phyloP scores from a whole-genome alignment of 2,888 invertebrate genomes.

The Drosophila neonasuta region DNA sequence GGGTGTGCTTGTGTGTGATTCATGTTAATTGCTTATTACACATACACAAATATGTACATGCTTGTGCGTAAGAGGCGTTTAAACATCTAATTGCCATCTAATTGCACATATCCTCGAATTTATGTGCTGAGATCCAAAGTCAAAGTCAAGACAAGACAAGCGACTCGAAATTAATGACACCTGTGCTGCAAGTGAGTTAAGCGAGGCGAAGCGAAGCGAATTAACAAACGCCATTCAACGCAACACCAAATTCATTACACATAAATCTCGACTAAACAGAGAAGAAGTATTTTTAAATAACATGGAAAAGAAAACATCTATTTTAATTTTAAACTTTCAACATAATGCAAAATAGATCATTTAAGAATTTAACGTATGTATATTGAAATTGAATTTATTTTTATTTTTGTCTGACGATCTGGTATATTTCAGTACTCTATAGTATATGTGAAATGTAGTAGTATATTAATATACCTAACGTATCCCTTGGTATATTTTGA shows the following conservation, averaged over 20 bases:
- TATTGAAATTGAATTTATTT: too few species aligned
- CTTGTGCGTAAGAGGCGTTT: constrained; percentile 37
- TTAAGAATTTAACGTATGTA: too few species aligned
- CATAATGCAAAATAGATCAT: neutral
- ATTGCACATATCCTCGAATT: constrained; percentile 55
- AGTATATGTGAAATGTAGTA: too few species aligned
- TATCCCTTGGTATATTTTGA: too few species aligned
- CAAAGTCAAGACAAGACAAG: constrained; percentile 31
- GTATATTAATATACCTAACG: too few species aligned
- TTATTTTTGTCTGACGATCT: too few species aligned
- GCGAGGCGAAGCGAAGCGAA: neutral
- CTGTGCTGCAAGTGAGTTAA: constrained; percentile 16
- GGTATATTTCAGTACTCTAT: too few species aligned
- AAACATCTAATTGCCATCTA: constrained; percentile 62
- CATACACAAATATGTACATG: constrained; percentile 55
- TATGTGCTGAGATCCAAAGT: constrained; percentile 37
- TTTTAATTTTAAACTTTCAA: too few species aligned
- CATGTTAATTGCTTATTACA: constrained; percentile 78
- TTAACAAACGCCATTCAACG: neutral
- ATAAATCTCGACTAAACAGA: neutral
- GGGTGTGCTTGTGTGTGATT: constrained; percentile 58
- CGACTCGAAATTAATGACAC: constrained; percentile 33
- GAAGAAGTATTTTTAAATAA: too few species aligned
- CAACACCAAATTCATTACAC: neutral
- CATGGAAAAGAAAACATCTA: too few species aligned